Evolutionary conservation across 2,113 vertebrate genomes (phyloP), one percentile per base, ranked within the genome.

Genomic region (Ammospiza caudacuta): DNA sequence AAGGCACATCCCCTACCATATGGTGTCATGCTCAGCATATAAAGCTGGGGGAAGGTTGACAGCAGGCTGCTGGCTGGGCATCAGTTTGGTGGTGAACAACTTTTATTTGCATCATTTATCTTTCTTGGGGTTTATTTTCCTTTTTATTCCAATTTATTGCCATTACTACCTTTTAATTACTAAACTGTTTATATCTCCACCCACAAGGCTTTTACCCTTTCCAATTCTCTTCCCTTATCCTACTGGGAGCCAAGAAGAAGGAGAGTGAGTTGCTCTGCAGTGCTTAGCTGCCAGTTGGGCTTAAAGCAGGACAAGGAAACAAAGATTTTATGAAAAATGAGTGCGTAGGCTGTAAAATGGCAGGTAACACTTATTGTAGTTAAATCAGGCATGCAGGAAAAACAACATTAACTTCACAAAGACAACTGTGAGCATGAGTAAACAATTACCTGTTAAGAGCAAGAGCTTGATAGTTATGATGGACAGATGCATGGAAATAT

Each of bases 231-330:
- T 69, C 28, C 23, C 27, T 16, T 33, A 7, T 44, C 27, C 49
- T 51, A 21, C 23, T 27, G 8, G 18, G 13, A 66, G 9, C 43
- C 18, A 31, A 28, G 15, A 74, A 6, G 6, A 9, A 2, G 11
- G 31, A 63, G 22, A 64, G 28, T 7, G 39, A n/a, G 15, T 11
- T 37, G 19, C 27, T 81, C 47, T 63, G 55, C 0, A 0, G 41
- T 57, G 35, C 16, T 57, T n/a, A 75, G 35, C 23, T 57, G 55
- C 15, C 16, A 19, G 11, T 2, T 87, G 27, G 41, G 43, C 43
- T 75, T 51, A 75, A 87, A 57, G 6, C 27, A 57, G 31, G 41
- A 35, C 15, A 57, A n/a, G 19, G 9, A 70, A 72, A 66, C 17
- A 33, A 74, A 70, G 31, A 63, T 15, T 41, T 84, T 5, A 74